Conservation (phyloP, 2,797 vertebrate genomes). For the Prionace glauca region DNA sequence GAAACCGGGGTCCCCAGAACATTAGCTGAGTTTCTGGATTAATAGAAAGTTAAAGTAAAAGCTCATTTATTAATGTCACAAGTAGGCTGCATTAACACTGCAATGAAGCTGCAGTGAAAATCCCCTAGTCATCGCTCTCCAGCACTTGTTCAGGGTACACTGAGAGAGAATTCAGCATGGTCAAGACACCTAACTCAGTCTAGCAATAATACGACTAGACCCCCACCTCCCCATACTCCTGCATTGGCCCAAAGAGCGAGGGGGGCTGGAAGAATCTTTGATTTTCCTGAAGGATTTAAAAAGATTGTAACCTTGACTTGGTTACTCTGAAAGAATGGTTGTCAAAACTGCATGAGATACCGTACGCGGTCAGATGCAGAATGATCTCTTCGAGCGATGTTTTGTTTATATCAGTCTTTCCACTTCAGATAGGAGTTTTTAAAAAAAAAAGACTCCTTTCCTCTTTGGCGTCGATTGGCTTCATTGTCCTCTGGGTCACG, state of each 20-base stretch:
- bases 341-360: background rate
- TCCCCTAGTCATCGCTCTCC: too few species aligned
- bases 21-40: too few species aligned
- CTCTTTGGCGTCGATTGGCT: background rate
- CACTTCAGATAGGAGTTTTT: background rate
- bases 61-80: too few species aligned
- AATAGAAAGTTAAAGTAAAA: too few species aligned
- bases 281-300: background rate
- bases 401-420: background rate
- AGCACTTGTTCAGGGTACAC: too few species aligned
- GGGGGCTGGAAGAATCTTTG: background rate
- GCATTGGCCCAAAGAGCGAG: background rate
- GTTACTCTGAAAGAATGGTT: background rate
- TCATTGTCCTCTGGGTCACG: background rate
- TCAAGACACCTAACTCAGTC: too few species aligned
- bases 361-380: background rate
- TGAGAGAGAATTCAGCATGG: too few species aligned
- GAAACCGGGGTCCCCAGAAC: too few species aligned
- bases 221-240: too few species aligned
- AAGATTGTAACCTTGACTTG: background rate
- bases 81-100: too few species aligned
- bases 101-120: too few species aligned
- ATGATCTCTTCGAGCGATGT: background rate
- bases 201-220: too few species aligned
- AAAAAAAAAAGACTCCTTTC: background rate